Evolutionary conservation across 2,113 vertebrate species (phyloP), one percentile per base, ranked within the genome.

Genomic region (Apus apus): DNA sequence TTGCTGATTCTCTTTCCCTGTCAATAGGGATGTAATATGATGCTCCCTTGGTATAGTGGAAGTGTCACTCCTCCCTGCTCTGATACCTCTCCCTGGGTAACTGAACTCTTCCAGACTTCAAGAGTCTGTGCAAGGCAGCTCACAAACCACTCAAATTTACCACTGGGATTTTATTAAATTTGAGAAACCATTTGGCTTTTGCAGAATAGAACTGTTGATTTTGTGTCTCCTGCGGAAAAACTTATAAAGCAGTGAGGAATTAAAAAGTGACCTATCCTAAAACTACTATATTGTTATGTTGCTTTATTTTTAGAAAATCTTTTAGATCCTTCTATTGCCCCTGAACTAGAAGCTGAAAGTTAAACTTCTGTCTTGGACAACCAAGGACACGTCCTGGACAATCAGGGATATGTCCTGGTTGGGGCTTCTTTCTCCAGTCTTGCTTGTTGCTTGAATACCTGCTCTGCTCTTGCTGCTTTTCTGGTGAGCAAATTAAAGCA

Each of bases 401-500:
- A 20, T 40, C 18, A 14, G 40, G 53, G 62, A 54, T 32, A 15
- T 57, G 26, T 79, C 70, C 54, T 67, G 20, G 7, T 30, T 93
- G 65, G 30, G 48, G 22, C 30, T 60, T 4, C 74, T 93, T 91
- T 93, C 50, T 83, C 51, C 62, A 50, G 53, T 43, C 73, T 85
- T 76, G 45, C 15, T 19, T 67, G 20, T 53, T 93, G 79, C 68
- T 96, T 66, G 36, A 9, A 0, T 76, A 73, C 43, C 78, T 83
- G 43, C 60, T 90, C 40, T 93, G 79, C 51, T 91, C 50, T 65
- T 70, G 50, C 60, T 89, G 56, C 83, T 84, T 90, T 94, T 89
- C 78, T 92, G 80, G 70, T 57, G 45, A 88, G 48, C 72, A 68
- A 29, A 78, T 76, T 19, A 84, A 90, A 86, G 65, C 57, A 40